Base-by-base conservation (phyloP, 1,140 invertebrate genomes). In the Temnothorax longispinosus region DNA sequence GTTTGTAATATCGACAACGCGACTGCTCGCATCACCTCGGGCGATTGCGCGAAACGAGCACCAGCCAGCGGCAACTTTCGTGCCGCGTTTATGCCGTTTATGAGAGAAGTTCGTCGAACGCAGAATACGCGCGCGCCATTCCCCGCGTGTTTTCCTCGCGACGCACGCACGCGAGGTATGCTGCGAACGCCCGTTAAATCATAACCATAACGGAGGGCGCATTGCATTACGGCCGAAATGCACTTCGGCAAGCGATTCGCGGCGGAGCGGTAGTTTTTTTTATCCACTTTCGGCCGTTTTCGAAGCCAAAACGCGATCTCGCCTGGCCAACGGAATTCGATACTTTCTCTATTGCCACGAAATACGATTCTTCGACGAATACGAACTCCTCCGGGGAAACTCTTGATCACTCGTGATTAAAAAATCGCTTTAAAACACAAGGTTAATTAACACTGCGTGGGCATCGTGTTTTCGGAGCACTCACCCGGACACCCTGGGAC, bases 21-120 rank as follows among this genome's bases (percentile, higher is more conserved):
- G 54, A 62, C 54, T 38, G 44, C 56, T 72, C 67, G 62, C 77
- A 75, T 84, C 80, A 74, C 69, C 69, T 21, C 69, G 69, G 69
- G 80, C 80, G 80, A 84, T 60, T 50, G 58, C 67, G 54, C 52
- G 65, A 71, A 56, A 64, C 58, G 58, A 67, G 76, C 44, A 50
- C 35, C 44, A 27, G 65, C 15, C 44, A 32, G 41, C 64, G 69
- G 80, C 54, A 84, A 84, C 80, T 84, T 84, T 84, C 80, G 80
- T 84, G 54, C 78, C 65, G 65, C 69, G 54, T 84, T 84, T 74
- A 60, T 84, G 69, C 80, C 80, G 80, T 84, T 84, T 84, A 84
- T 75, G 80, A 84, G 80, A 62, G 69, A 84, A 84, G 80, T 84
- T 84, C 54, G 80, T 84, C 80, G 80, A 84, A 75, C 80, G 80